Evolutionary conservation across 2,888 invertebrate species (phyloP), one percentile per base, ranked within the genome.

Genomic region (Rhaphigaster nebulosa): DNA sequence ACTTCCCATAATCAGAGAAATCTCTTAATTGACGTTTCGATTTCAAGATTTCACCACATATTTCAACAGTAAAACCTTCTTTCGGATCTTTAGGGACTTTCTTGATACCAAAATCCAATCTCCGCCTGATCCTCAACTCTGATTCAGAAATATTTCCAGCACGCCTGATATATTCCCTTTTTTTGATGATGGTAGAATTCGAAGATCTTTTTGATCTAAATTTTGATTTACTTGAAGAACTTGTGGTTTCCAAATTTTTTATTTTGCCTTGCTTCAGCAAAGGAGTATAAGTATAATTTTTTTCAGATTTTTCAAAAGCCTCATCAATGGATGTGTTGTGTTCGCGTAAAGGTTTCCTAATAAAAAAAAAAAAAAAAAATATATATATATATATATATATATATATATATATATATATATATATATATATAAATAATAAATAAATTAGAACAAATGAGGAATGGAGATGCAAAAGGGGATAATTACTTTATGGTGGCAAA

Each of bases 1-100:
- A 45, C 34, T 89, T 70, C 34, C 89, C 89, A 29, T 50, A 89
- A 70, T 89, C 70, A 50, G 29, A 45, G 52, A 60, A 89, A 6
- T 89, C 50, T 34, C 89, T 26, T 45, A 89, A 52, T 18, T 70
- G 38, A 13, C 89, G 65, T n/a, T 89, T 65, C 6, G 70, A 70
- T 89, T 89, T 89, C n/a, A 89, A 34, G 26, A 89, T 70, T 89
- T 89, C 89, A 76, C 89, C 89, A 52, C 50, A 29, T n/a, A 89
- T 65, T 34, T 89, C 89, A 38, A 89, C 50, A 29, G 38, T 70
- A 76, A 76, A 89, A 20, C 89, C 89, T 45, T 84, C 84, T 84
- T 84, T 84, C 3, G 45, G 13, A 15, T 84, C 84, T 84, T 84
- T 84, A 45, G 84, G 84, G 13, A 84, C 84, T 84, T 84, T 84